Evolutionary conservation across 2,888 invertebrate species (phyloP).

Genomic region (Nephrotoma flavescens): DNA sequence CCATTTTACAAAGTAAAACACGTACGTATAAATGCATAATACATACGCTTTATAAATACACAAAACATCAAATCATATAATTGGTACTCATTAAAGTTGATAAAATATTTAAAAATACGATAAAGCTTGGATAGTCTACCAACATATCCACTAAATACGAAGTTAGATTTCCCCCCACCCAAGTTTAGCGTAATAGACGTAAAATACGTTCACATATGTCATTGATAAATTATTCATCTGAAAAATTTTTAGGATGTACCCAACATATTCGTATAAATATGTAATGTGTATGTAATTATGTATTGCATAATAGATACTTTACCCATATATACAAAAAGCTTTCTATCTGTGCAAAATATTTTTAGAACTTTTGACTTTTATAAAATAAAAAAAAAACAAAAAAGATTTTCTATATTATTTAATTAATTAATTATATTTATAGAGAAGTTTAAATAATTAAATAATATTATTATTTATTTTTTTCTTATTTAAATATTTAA

Average conservation of each 20-base stretch:
- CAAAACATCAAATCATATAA: too few relatives aligned
- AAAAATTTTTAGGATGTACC: neutral
- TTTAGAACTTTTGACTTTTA: neutral
- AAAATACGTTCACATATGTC: neutral
- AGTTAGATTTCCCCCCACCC: too few relatives aligned
- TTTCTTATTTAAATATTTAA: neutral
- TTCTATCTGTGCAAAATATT: neutral
- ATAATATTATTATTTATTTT: neutral
- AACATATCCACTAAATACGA: too few relatives aligned
- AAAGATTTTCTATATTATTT: neutral
- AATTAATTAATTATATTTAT: neutral
- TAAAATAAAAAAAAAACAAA: neutral
- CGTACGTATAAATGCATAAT: too few relatives aligned
- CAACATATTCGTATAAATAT: neutral
- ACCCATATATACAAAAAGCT: too few relatives aligned
- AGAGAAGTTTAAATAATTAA: neutral
- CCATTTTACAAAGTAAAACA: too few relatives aligned
- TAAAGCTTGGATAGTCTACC: too few relatives aligned
- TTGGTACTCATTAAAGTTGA: too few relatives aligned
- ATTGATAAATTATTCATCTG: neutral
- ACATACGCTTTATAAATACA: too few relatives aligned
- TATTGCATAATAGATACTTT: too few relatives aligned
- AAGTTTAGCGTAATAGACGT: neutral
- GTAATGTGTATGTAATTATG: too few relatives aligned
- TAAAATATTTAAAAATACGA: too few relatives aligned